Base-by-base conservation (phyloP, 2,113 vertebrate genomes). In the Nettapus auritus region DNA sequence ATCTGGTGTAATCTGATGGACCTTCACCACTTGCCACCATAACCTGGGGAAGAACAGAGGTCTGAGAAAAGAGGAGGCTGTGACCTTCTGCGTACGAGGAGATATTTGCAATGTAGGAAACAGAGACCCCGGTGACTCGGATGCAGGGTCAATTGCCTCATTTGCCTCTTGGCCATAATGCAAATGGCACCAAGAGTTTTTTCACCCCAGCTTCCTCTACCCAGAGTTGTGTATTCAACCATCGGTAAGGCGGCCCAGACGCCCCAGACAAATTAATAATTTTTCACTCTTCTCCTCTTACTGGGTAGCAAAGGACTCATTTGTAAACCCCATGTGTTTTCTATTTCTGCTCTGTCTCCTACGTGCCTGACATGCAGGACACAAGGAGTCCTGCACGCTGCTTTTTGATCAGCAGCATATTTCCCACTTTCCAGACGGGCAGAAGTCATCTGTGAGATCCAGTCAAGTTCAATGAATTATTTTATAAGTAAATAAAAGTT, bases 101-200 rank as follows among this genome's bases (percentile, higher is more conserved):
- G 40, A 60, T 23, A 57, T 1, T 1, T 5, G 15, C 13, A 20
- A 60, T 5, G 33, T 5, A 38, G 29, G 10, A 71, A 91, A 80
- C 0, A 31, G 5, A 21, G 50, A 88, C 12, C 18, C 6, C 0
- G 0, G 2, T 31, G 22, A 71, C 10, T 9, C 44, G 36, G 29
- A 3, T 31, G 36, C 2, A 2, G 13, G 8, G 9, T 2, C 23
- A n/a, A 14, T 29, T 0, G 0, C 3, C 13, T 62, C 13, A 56
- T 85, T 31, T 80, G 1, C 44, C 26, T 66, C 44, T 55, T 70
- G 60, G 53, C 22, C 22, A 1, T 36, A 13, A 31, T 62, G 21
- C 6, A 62, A 33, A 60, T 9, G 12, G 14, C 57, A 62, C 23
- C 34, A 75, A 82, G 8, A 34, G 1, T 11, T 88, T 76, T 74